Base-by-base conservation (phyloP, 2,888 invertebrate genomes). In the Fragum fragum region DNA sequence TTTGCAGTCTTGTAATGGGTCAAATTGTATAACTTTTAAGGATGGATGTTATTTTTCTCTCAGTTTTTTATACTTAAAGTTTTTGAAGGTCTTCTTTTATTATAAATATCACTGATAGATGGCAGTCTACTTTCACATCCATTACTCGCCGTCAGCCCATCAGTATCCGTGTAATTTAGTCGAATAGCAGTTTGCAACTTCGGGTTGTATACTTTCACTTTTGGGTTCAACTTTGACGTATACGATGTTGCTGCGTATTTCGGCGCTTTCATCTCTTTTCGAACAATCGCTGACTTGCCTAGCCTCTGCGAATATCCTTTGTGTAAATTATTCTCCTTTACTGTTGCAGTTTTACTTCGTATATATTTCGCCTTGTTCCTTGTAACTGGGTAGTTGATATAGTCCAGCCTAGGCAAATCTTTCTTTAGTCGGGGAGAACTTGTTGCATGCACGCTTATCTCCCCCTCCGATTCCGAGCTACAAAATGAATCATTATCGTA, bases 401-500 rank as follows among this genome's bases (percentile, higher is more conserved):
- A 23, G 2, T 21, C 57, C 2, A 57, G 26, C 26, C 11, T n/a
- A 7, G 57, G 57, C 23, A 57, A 57, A 26, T 57, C 23, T 3
- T 11, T 23, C 21, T n/a, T n/a, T 23, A 23, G 9, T 57, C 3
- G 3, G 23, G 57, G 57, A 26, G 57, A 18, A 57, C 57, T 57
- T n/a, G 57, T 57, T 18, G 57, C 23, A 7, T 57, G 57, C 3
- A 57, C 57, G 9, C 3, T 3, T n/a, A 57, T 57, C 21, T 57
- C 57, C 5, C 26, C 26, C 21, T 57, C 57, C 23, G 57, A 57
- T 9, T 57, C 57, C 57, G 57, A 57, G 23, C 23, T 26, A 26
- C 57, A 57, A 57, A 57, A 57, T 57, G 57, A 57, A 57, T 57
- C 57, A 57, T 57, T 23, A 14, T 57, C 57, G 26, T 57, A 57